Base-by-base conservation (phyloP, 2,113 vertebrate species). In the Chelonoidis abingdonii region DNA sequence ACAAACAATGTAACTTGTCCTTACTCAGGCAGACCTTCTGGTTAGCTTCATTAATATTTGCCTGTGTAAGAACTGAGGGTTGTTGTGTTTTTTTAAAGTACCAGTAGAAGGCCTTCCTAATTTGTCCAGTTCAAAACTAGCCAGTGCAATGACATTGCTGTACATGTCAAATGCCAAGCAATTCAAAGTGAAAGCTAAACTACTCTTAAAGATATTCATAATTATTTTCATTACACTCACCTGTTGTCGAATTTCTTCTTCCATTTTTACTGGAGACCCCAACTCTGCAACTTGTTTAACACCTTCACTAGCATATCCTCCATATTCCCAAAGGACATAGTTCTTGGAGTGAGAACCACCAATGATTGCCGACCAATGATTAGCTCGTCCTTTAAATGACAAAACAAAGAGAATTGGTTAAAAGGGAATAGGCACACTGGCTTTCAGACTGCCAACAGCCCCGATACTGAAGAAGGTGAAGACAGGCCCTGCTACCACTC, bases 281-380 rank as follows among this genome's bases (percentile, higher is more conserved):
- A 99, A 84, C 92, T 99, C 99, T 52, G 99, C 99, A 0, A 99
- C 99, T 95, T 99, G 99, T 44, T 99, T 99, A 83, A 99, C 99
- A 0, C 99, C 99, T 7, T 99, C 99, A 0, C 99, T 99, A 11
- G 99, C 97, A 3, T 98, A 98, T 10, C 99, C 99, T 35, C 99
- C 99, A 0, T 99, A 99, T 93, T 99, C 99, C 99, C 99, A 99
- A 21, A 99, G 97, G 87, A 99, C 99, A 8, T 99, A 99, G 92
- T 99, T 99, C 97, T 99, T 99, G 1, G 99, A 99, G 96, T 99
- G 99, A 81, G 99, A 99, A 5, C 99, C 98, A 0, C 99, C 99
- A 19, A 99, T 99, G 92, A 99, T 99, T 0, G 99, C 99, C 56
- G 99, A 99, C 99, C 99, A 99, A 97, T 99, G 99, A 96, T 99